Percentiles rank a stretch among this genome's conserved stretches.
These are phyloP conservation scores for Galeopterus variegatus DNA, from an alignment of 2,113 vertebrate genomes.

Conservation along the genomic window DNA sequence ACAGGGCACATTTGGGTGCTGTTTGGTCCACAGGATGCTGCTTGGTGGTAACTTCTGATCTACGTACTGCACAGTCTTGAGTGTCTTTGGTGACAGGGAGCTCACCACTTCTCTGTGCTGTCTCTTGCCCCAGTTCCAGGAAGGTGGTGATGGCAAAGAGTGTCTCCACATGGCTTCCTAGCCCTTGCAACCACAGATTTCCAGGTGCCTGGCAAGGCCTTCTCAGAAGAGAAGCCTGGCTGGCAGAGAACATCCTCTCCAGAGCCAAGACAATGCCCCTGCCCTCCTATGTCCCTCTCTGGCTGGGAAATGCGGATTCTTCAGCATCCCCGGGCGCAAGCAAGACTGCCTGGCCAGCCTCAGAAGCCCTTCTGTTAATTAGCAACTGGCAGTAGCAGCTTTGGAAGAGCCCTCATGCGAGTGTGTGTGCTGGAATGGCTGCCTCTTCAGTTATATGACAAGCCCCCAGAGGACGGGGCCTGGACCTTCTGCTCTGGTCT, in stretches of 20 bases:
- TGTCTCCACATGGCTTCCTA: not conserved
- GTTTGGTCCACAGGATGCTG: not conserved
- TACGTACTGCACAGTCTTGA: not conserved
- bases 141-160: not conserved
- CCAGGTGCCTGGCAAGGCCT: slow-evolving; percentile 61
- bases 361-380: slow-evolving; percentile 81
- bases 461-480: not conserved
- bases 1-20: not conserved
- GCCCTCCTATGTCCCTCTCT: slow-evolving; percentile 59
- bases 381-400: slow-evolving; percentile 73
- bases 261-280: slow-evolving; percentile 73
- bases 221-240: slow-evolving; percentile 61
- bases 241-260: slow-evolving; percentile 68
- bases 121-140: not conserved
- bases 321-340: slow-evolving; percentile 64
- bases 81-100: not conserved
- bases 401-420: slow-evolving; percentile 42
- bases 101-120: slow-evolving; percentile 18
- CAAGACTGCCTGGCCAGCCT: slow-evolving; percentile 60
- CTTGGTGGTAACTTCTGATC: slow-evolving; percentile 37
- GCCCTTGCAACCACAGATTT: slow-evolving; percentile 40
- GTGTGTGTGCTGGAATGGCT: not conserved
- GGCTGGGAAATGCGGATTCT: slow-evolving; percentile 66
- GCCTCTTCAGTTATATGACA: not conserved
- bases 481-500: slow-evolving; percentile 40